Evolutionary conservation across 2,888 invertebrate genomes (phyloP).

Genomic region (Ommatoiulus sabulosus): DNA sequence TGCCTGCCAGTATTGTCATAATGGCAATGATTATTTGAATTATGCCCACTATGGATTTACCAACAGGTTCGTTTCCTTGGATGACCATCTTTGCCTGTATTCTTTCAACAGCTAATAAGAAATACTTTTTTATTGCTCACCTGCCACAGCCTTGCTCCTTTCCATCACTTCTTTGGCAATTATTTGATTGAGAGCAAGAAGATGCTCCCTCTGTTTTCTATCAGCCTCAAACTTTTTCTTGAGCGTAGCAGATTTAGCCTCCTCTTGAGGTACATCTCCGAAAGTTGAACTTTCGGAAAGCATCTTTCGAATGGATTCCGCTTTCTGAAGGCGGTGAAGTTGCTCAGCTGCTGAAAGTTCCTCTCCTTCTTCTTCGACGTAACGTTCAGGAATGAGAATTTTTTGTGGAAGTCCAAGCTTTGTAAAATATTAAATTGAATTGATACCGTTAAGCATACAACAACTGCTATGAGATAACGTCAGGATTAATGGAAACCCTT

Average conservation of each 20-base stretch:
- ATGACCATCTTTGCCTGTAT: neutral
- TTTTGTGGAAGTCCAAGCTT: conserved; percentile 88
- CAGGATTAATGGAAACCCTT: neutral
- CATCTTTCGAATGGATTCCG: conserved; percentile 92
- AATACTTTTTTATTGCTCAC: conserved; percentile 69
- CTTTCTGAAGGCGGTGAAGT: conserved; percentile 84
- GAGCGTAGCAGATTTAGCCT: conserved; percentile 68
- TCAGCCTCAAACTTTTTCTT: conserved; percentile 84
- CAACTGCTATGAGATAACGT: too few relatives aligned
- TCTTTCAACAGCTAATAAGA: too few relatives aligned
- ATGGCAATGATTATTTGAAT: neutral
- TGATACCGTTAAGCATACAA: neutral
- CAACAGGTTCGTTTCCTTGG: neutral
- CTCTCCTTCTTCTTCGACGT: conserved; percentile 88
- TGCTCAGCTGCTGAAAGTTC: conserved; percentile 87
- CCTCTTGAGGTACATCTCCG: conserved; percentile 63
- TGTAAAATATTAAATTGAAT: conserved; percentile 65
- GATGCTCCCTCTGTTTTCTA: conserved; percentile 87
- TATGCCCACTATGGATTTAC: neutral
- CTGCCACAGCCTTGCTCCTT: conserved; percentile 95
- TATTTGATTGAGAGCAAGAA: conserved; percentile 90
- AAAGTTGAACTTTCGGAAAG: conserved; percentile 71
- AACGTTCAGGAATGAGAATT: conserved; percentile 91
- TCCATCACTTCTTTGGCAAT: conserved; percentile 90
- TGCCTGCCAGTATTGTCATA: too few relatives aligned